Evolutionary conservation across 2,113 vertebrate genomes (phyloP).

Genomic region (Etheostoma cragini): DNA sequence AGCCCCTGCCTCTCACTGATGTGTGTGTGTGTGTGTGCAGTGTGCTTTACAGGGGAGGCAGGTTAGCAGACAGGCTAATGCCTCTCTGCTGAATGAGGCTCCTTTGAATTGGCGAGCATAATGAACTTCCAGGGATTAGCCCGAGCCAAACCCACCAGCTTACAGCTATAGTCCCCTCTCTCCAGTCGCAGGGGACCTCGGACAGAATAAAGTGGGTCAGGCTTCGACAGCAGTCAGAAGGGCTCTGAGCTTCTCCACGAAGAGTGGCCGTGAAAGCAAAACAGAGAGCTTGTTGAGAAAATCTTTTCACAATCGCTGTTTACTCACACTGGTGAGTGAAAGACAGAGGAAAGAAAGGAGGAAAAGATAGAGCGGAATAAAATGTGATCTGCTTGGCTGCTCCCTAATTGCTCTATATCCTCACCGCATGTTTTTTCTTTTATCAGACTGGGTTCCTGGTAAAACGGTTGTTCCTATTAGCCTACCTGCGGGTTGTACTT

Average conservation of each 20-base stretch:
- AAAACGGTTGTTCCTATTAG: constrained; percentile 71
- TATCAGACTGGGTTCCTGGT: constrained; percentile 65
- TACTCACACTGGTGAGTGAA: constrained; percentile 39
- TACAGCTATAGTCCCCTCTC: constrained; percentile 56
- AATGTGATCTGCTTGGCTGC: constrained; percentile 72
- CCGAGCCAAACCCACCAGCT: constrained; percentile 60
- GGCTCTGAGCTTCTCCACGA: constrained; percentile 52
- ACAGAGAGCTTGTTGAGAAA: constrained; percentile 52
- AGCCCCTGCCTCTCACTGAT: constrained; percentile 50
- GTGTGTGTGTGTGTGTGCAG: constrained; percentile 16
- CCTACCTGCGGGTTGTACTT: constrained; percentile 58
- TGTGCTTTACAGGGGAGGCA: constrained; percentile 53
- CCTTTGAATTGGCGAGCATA: constrained; percentile 70
- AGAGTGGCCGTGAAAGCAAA: constrained; percentile 55
- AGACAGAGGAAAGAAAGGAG: constrained; percentile 51
- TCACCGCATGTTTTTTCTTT: constrained; percentile 69
- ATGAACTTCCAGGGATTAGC: constrained; percentile 79
- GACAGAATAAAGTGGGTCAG: constrained; percentile 76
- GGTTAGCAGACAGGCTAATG: constrained; percentile 75
- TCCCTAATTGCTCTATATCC: constrained; percentile 76
- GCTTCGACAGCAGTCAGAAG: constrained; percentile 54
- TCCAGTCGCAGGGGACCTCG: constrained; percentile 62
- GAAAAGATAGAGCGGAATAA: constrained; percentile 65
- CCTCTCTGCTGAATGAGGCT: constrained; percentile 60
- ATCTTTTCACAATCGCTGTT: constrained; percentile 63